Evolutionary conservation across 2,888 invertebrate species (phyloP), one percentile per base, ranked within the genome.

Genomic region (Tachystola acroxantha): DNA sequence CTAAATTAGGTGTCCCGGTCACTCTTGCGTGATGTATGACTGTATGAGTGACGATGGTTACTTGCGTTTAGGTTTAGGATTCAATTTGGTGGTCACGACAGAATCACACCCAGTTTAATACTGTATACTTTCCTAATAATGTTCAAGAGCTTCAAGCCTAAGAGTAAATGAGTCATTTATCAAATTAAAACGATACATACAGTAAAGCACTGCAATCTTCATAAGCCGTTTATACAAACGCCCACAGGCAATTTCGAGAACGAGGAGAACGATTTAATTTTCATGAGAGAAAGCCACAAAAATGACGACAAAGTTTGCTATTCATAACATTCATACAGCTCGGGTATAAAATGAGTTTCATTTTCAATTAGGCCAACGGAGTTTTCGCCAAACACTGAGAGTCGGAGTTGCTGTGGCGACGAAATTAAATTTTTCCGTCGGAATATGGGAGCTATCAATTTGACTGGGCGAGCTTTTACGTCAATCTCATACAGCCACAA

Each of bases 401-500:
- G 6, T 6, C 16, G 6, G 16, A 16, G 16, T 16, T 31, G 33
- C 37, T 35, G 33, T 31, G 32, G 13, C 30, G 7, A 24, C n/a
- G 29, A 30, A 36, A 36, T 35, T 26, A 40, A 28, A 40, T 38
- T 39, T 36, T 37, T 36, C 13, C 3, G 32, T 34, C 24, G 38
- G 40, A 36, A 34, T 34, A 37, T 29, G 25, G 44, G 24, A 32
- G 38, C 45, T 39, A 43, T 43, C 39, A 39, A 43, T 41, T 40
- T 43, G 7, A 29, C 37, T 28, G 24, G 5, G 22, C 34, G 33
- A 37, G 37, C 40, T 35, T n/a, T 42, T 37, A 36, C 27, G 29
- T 37, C 30, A 45, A 45, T 42, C 39, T 37, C 35, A 34, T 39
- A 43, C 41, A 32, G 38, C 43, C 40, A 29, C 40, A 41, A 43